Evolutionary conservation across 2,888 invertebrate genomes (phyloP).

Genomic region (Zelleria hepariella): DNA sequence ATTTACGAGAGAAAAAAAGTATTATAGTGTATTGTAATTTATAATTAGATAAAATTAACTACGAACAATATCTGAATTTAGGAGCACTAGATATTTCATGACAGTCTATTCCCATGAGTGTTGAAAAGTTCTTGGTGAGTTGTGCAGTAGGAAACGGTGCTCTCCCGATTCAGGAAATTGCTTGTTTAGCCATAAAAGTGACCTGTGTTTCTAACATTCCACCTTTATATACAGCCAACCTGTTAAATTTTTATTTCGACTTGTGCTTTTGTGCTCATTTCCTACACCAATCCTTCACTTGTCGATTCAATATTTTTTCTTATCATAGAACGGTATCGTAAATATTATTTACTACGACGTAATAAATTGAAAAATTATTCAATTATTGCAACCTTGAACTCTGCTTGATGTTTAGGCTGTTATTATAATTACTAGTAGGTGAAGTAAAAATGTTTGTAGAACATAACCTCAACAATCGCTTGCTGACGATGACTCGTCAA

Average conservation of each 20-base stretch:
- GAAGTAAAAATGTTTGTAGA: conserved; percentile 11
- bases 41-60: conserved; percentile 33
- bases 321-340: not conserved
- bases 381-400: not conserved
- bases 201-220: not conserved
- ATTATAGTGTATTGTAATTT: conserved; percentile 46
- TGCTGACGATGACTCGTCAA: conserved; percentile 67
- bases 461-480: conserved; percentile 55
- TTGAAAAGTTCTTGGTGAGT: conserved; percentile 59
- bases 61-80: conserved; percentile 33
- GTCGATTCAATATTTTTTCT: not conserved
- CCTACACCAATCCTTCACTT: not conserved
- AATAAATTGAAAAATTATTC: not conserved
- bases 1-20: conserved; percentile 68
- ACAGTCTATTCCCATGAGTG: conserved; percentile 54
- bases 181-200: not conserved
- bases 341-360: not conserved
- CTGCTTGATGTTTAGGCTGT: not conserved
- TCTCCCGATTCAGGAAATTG: conserved; percentile 36
- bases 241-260: not conserved
- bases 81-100: conserved; percentile 41
- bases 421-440: conserved; percentile 9
- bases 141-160: conserved; percentile 47
- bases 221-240: not conserved
- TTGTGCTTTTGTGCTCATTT: not conserved